phyloP scores from a whole-genome alignment of 2,797 vertebrate genomes.

The Cryptoblepharus egeriae region DNA sequence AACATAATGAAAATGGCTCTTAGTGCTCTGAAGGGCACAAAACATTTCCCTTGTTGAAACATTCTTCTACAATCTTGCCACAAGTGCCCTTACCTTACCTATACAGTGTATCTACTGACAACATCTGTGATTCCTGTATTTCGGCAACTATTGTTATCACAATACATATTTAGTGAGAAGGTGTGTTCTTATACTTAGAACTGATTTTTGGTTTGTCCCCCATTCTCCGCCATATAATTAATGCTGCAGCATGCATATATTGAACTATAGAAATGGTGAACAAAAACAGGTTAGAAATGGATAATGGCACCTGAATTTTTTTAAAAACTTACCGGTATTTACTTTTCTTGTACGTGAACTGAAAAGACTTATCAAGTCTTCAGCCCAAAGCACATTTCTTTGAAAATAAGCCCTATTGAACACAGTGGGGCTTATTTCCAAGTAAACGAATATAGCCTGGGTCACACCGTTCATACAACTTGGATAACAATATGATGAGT shows the following conservation, averaged over 20 bases:
- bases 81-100: background rate
- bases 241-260: background rate
- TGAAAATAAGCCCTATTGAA: background rate
- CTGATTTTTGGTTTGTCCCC: constrained; percentile 2
- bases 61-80: background rate
- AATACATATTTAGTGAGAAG: background rate
- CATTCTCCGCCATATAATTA: constrained; percentile 5
- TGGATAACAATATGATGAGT: background rate
- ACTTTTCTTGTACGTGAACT: background rate
- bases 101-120: background rate
- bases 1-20: constrained; percentile 54
- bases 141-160: background rate
- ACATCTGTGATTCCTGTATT: background rate
- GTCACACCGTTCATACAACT: background rate
- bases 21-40: constrained; percentile 38
- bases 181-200: background rate
- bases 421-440: background rate
- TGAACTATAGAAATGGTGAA: constrained; percentile 16
- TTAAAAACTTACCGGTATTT: background rate
- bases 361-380: background rate
- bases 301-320: constrained; percentile 1
- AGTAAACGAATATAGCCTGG: background rate
- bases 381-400: background rate
- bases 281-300: constrained; percentile 19
- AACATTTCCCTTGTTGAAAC: constrained; percentile 13